A percentile compares a stretch with the other conserved stretches of the same genome.
These are phyloP conservation scores for Crepidodera aurea DNA, from an alignment of 2,888 invertebrate species.

Conservation along the genomic window DNA sequence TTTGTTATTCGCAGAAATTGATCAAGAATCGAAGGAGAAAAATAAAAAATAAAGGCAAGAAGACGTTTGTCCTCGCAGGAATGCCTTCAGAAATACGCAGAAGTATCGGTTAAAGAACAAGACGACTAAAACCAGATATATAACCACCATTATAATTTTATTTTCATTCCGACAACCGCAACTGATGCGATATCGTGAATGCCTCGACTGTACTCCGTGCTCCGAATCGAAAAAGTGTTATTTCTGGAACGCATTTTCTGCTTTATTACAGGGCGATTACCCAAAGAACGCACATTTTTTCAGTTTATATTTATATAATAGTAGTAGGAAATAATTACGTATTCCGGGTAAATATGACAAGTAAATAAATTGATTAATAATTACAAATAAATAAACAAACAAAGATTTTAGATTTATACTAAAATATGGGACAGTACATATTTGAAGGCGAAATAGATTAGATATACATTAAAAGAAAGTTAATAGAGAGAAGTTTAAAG, in stretches of 20 bases:
- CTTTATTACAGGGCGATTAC: background rate
- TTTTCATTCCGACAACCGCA: constrained; percentile 20
- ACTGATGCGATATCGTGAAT: background rate
- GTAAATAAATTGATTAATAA: too few relatives aligned
- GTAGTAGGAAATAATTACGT: too few relatives aligned
- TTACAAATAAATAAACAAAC: too few relatives aligned
- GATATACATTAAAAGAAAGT: too few relatives aligned
- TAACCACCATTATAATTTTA: constrained; percentile 20
- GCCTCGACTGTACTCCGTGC: constrained; percentile 12
- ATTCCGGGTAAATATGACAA: too few relatives aligned
- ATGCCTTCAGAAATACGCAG: constrained; percentile 22
- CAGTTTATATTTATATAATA: too few relatives aligned
- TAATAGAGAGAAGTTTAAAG: too few relatives aligned
- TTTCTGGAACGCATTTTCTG: constrained; percentile 22
- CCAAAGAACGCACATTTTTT: too few relatives aligned
- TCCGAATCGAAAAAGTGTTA: constrained; percentile 20
- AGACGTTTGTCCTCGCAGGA: background rate
- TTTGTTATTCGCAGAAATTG: background rate
- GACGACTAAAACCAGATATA: background rate
- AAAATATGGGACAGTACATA: too few relatives aligned
- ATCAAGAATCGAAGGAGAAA: background rate
- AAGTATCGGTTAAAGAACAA: background rate
- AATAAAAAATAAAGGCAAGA: background rate
- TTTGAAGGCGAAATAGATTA: too few relatives aligned
- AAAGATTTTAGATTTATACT: too few relatives aligned